Conservation (phyloP, 2,797 vertebrate genomes). For the Manis crassicaudata region DNA sequence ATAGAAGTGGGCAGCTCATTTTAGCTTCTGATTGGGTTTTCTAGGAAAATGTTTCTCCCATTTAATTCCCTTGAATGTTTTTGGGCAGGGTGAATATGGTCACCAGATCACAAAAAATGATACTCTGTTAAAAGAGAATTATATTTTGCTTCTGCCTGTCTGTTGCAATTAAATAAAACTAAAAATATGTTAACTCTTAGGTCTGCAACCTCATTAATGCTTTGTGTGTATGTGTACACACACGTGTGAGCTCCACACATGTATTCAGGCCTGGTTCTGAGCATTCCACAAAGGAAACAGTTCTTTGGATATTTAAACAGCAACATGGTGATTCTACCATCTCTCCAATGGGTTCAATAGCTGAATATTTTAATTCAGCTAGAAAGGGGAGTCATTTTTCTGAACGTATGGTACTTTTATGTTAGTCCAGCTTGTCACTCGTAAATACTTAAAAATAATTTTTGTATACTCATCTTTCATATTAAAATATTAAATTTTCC, state of each 20-base stretch:
- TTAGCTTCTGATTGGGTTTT: background rate
- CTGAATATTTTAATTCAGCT: background rate
- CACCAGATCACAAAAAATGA: background rate
- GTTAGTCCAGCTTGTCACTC: background rate
- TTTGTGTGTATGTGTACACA: too few species aligned
- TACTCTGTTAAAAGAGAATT: constrained; percentile 12
- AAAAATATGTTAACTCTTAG: background rate
- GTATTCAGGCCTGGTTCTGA: background rate
- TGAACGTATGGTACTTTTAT: background rate
- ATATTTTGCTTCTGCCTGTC: background rate
- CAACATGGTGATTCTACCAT: background rate
- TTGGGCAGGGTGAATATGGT: background rate
- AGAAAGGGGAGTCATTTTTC: background rate
- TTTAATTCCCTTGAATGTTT: background rate
- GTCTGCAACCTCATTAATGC: background rate
- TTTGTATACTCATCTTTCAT: background rate
- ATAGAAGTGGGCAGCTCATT: too few species aligned
- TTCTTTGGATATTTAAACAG: background rate
- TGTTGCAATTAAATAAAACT: background rate
- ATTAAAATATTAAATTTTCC: background rate
- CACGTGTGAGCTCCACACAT: background rate
- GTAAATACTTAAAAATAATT: constrained; percentile 5
- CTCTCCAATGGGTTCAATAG: background rate
- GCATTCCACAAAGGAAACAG: background rate
- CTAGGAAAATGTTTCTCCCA: background rate